These are phyloP conservation scores for Psephotus haematonotus DNA, from an alignment of 2,113 vertebrate species.

Conservation along the genomic window DNA sequence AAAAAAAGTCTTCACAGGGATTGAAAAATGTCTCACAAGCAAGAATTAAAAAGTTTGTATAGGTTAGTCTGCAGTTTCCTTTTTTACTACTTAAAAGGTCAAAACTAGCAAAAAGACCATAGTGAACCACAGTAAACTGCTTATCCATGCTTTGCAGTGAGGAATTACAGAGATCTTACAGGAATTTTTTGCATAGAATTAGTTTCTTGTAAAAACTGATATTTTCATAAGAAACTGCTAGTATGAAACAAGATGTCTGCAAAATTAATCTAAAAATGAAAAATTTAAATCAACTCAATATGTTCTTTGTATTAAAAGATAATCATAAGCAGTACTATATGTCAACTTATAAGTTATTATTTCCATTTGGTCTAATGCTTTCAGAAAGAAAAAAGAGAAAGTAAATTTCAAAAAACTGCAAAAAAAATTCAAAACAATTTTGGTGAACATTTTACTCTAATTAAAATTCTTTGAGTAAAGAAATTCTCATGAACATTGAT, in stretches of 20 bases:
- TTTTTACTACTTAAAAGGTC: background rate
- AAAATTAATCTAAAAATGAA: background rate
- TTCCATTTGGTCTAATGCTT: background rate
- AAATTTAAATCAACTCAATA: background rate
- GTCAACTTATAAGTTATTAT: background rate
- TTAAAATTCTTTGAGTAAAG: background rate
- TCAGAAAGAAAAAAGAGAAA: background rate
- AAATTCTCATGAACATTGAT: background rate
- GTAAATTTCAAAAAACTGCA: accelerated
- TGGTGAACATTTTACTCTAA: background rate
- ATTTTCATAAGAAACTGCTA: background rate
- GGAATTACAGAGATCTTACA: background rate
- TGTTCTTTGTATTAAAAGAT: background rate
- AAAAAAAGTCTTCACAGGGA: background rate
- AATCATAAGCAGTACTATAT: background rate
- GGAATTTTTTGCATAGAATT: background rate
- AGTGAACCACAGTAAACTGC: background rate
- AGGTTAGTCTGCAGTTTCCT: slow-evolving; percentile 5
- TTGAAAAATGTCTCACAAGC: slow-evolving; percentile 2
- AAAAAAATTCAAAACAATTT: background rate
- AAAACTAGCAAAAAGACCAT: background rate
- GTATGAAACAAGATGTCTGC: background rate
- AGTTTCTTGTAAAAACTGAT: background rate
- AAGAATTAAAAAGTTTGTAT: background rate
- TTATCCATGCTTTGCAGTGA: background rate